Conservation (phyloP, 2,888 invertebrate genomes). For the Dyspetes luteomarginatus region DNA sequence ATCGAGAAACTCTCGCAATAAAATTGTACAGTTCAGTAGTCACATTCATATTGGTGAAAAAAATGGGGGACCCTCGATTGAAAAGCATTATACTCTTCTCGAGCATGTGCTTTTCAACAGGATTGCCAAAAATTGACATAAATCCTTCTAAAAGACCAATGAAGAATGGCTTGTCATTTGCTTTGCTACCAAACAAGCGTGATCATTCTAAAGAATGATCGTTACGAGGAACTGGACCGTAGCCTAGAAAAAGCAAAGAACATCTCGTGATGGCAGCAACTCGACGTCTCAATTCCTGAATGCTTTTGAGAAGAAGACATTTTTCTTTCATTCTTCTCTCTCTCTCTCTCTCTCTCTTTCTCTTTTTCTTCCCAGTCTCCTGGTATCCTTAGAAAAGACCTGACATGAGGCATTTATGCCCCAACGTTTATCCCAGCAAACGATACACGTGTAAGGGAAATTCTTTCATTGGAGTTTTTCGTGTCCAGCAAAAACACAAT, state of each 20-base stretch:
- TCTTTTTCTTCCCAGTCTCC: background rate
- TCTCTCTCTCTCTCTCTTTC: background rate
- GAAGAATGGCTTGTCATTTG: conserved; percentile 35
- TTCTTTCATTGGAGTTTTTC: background rate
- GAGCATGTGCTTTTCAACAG: conserved; percentile 24
- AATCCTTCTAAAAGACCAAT: conserved; percentile 51
- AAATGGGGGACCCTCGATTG: background rate
- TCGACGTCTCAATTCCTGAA: conserved; percentile 52
- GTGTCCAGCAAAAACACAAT: background rate
- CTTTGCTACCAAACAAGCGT: conserved; percentile 1
- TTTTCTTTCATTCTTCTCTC: conserved; percentile 1
- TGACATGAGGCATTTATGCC: background rate
- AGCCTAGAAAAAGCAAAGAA: background rate
- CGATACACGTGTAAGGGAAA: background rate
- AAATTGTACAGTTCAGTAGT: background rate
- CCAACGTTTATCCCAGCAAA: conserved; percentile 4
- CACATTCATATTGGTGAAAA: conserved; percentile 9
- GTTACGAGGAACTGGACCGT: conserved; percentile 41
- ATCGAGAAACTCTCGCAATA: no score
- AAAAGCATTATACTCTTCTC: conserved; percentile 34
- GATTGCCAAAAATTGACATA: conserved; percentile 19
- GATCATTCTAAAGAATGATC: conserved; percentile 31
- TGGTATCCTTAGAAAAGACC: conserved; percentile 1
- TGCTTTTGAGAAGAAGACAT: conserved; percentile 10
- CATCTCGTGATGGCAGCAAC: conserved; percentile 9